Evolutionary conservation across 2,797 vertebrate species (phyloP), one percentile per base, ranked within the genome.

Genomic region (Cichlasoma orientale): DNA sequence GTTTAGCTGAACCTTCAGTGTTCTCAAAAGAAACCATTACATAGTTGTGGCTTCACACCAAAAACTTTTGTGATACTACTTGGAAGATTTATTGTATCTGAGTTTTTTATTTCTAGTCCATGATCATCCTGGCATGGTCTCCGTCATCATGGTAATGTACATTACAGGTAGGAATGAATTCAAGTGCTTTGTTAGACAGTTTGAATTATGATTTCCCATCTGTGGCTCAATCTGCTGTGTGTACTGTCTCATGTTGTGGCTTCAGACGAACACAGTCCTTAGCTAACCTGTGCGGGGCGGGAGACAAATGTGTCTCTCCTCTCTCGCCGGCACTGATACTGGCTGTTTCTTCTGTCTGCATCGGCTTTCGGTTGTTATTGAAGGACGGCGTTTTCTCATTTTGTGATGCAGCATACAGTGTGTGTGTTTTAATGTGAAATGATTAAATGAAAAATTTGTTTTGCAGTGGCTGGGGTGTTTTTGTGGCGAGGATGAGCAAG

Each of bases 381-480:
- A 79, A 72, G 84, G 85, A 89, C 79, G 72, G 83, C 85, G 25
- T 78, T 92, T 88, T 89, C 87, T 92, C 87, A 91, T 95, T 88
- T 86, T 90, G 92, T 92, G 92, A 94, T 86, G 92, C 90, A 78
- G 86, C 94, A 90, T 91, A 85, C 85, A 82, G 83, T 93, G 91
- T 92, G 92, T 94, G 93, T 95, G n/a, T 95, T 94, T 92, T 94
- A 94, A 93, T 94, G 93, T 95, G 91, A 93, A 92, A 90, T 78
- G 63, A 94, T 94, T 94, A 92, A 95, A 94, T 90, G 82, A 93
- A 90, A 90, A 86, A 76, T 74, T 87, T 88, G 80, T 94, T 94
- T 95, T 93, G 91, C 90, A 93, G 79, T 21, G 14, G 14, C 31
- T 53, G 68, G 86, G 4, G 78, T 93, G 80, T 61, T 89, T 70